phyloP scores from a whole-genome alignment of 1,140 invertebrate genomes.

The Daktulosphaira vitifoliae region DNA sequence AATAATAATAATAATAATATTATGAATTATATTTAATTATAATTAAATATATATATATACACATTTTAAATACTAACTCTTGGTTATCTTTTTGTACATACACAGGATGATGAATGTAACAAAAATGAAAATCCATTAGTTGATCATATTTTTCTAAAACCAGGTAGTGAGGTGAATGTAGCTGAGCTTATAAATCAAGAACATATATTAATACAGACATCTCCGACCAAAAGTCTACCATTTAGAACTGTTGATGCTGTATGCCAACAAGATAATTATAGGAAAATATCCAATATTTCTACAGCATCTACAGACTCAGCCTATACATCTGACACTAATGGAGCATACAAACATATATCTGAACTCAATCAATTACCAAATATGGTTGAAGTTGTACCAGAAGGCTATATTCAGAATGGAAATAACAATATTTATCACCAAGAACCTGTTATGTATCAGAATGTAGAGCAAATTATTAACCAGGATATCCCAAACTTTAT shows the following conservation, averaged over 20 bases:
- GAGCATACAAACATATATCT: constrained; percentile 12
- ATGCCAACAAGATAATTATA: constrained; percentile 30
- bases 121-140: constrained; percentile 1
- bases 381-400: constrained; percentile 30
- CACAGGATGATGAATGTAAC: constrained; percentile 9
- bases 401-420: constrained; percentile 13
- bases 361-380: constrained; percentile 27
- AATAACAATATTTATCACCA: constrained; percentile 17
- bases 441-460: constrained; percentile 20
- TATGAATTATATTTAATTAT: too few species aligned
- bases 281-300: constrained; percentile 35
- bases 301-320: constrained; percentile 28
- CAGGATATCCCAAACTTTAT: constrained; percentile 5
- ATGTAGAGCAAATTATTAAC: constrained; percentile 2
- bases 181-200: constrained; percentile 27
- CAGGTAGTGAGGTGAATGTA: constrained; percentile 25
- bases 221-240: constrained; percentile 17
- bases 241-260: constrained; percentile 26
- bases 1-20: too few species aligned
- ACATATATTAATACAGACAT: background rate
- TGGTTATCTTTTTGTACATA: too few species aligned
- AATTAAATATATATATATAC: too few species aligned
- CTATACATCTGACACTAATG: constrained; percentile 27
- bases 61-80: too few species aligned
- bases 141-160: background rate